A percentile compares a stretch with the other conserved stretches of the same genome.
Conservation (phyloP, 2,113 vertebrate species). For the Hemiprocne comata region DNA sequence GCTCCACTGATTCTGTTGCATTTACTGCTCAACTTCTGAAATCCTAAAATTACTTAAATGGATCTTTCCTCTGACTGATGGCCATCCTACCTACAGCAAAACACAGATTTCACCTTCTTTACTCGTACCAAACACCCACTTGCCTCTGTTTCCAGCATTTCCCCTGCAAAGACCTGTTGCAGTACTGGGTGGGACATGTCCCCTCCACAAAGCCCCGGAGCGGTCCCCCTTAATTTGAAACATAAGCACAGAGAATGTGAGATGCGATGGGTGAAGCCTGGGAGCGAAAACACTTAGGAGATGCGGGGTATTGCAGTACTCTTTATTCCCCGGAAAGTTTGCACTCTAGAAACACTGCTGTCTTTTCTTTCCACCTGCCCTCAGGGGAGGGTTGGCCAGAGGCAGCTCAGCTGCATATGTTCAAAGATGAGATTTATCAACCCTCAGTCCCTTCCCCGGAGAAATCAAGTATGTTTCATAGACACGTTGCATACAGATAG, state of each 20-base stretch:
- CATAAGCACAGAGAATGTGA: background rate
- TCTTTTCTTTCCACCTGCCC: background rate
- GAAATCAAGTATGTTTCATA: background rate
- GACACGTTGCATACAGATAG: background rate
- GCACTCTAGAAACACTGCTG: background rate
- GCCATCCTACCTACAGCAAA: background rate
- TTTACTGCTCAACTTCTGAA: background rate
- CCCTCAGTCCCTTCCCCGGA: background rate
- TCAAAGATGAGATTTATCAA: background rate
- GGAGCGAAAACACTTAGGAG: background rate
- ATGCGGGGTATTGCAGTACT: background rate
- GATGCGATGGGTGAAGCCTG: background rate
- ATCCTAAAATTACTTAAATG: background rate
- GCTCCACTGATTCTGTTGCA: background rate
- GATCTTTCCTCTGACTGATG: background rate
- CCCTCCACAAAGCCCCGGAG: background rate
- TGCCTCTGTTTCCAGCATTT: background rate
- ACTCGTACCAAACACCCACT: accelerated
- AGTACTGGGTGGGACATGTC: background rate
- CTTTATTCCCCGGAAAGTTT: background rate
- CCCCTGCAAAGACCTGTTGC: background rate
- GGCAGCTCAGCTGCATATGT: background rate
- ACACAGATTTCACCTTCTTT: background rate
- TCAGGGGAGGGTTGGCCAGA: background rate
- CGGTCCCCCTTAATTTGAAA: background rate